Base-by-base conservation (phyloP, 2,797 vertebrate species). In the Ctenopoma kingsleyae region DNA sequence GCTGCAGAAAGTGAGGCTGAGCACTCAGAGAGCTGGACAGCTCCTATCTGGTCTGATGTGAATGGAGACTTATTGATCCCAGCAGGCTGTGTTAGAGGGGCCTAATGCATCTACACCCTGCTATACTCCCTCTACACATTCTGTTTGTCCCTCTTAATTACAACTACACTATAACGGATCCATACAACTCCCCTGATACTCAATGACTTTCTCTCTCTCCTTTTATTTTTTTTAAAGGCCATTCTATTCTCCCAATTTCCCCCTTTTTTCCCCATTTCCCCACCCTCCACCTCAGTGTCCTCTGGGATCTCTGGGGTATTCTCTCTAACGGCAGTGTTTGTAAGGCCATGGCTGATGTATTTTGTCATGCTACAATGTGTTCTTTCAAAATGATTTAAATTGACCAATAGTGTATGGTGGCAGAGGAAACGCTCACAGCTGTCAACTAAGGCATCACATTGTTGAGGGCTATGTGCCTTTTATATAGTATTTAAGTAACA, bases 61-160 rank as follows among this genome's bases (percentile, higher is more conserved):
- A 91, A 91, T 84, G 81, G 85, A 92, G 87, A 92, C 82, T 67
- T 92, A 94, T 95, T 92, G 94, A 94, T 94, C 88, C 81, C 82
- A 89, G 77, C 81, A 82, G 91, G 78, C 85, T 68, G 82, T 59
- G 78, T 78, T 83, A 82, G 52, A 51, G 74, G 79, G 84, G 82
- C 80, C 86, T 92, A 93, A 94, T 91, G 85, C 82, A 85, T 93
- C 94, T 94, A 90, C 89, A 86, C 82, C 47, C 87, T 60, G 64
- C 78, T 73, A 63, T 80, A 80, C 76, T 85, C 76, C 85, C 84
- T 86, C 81, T 78, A 65, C 77, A 76, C 78, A 81, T 82, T 82
- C 78, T 84, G 84, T 90, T 90, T 91, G 91, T 93, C 92, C 91
- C 85, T 91, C 87, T 93, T 94, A 93, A 94, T 94, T 92, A 94